Evolutionary conservation across 2,888 invertebrate genomes (phyloP).

Genomic region (Oscheius myriophilus): DNA sequence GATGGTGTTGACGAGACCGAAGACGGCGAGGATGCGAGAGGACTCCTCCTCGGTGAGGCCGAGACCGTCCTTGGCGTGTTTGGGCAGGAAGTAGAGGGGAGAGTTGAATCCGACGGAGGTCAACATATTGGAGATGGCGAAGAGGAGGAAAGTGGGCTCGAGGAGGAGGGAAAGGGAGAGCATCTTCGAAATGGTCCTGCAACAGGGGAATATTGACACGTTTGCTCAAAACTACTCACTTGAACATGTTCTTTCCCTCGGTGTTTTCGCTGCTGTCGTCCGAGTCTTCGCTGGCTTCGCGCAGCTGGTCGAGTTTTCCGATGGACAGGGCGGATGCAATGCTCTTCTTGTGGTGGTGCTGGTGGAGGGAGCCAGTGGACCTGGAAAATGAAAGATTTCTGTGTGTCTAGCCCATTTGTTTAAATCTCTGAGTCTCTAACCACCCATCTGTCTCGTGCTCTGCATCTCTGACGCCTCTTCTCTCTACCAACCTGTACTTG

Average conservation of each 20-base stretch:
- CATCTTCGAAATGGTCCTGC: constrained; percentile 76
- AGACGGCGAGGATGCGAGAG: constrained; percentile 55
- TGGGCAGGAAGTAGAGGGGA: constrained; percentile 82
- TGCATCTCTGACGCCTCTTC: constrained; percentile 15
- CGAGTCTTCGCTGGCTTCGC: constrained; percentile 46
- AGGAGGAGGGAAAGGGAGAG: constrained; percentile 85
- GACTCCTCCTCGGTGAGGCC: constrained; percentile 45
- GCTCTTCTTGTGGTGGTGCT: constrained; percentile 38
- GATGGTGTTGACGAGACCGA: constrained; percentile 82
- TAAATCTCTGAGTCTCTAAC: too few relatives aligned
- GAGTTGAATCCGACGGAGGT: constrained; percentile 94
- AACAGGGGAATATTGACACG: not conserved
- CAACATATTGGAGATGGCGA: constrained; percentile 90
- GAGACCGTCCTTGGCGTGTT: constrained; percentile 52
- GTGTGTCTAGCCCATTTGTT: constrained; percentile 12
- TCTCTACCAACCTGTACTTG: constrained; percentile 42
- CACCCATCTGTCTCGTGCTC: not conserved
- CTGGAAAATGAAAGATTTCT: constrained; percentile 26
- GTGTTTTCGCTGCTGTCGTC: constrained; percentile 45
- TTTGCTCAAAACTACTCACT: constrained; percentile 16
- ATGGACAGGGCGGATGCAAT: constrained; percentile 42
- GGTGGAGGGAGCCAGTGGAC: constrained; percentile 47
- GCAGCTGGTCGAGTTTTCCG: constrained; percentile 45
- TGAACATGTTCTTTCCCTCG: constrained; percentile 52
- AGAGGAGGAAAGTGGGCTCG: constrained; percentile 87